A percentile compares a stretch with the other conserved stretches of the same genome.
Evolutionary conservation across 1,140 invertebrate species (phyloP).

Genomic region (Uloborus diversus): DNA sequence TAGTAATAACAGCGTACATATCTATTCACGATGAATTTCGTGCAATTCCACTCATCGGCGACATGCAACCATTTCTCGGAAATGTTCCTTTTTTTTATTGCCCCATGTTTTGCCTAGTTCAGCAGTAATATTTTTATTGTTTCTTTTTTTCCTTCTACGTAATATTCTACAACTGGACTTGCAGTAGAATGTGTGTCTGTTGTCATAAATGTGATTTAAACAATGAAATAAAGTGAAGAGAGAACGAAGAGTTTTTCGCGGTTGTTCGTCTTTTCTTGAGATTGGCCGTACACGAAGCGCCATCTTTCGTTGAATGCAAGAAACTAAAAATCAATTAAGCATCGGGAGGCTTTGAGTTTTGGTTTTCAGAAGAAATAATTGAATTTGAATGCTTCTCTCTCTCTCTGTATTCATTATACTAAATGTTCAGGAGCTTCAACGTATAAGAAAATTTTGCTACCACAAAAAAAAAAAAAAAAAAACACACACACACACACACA

Average conservation of each 20-base stretch:
- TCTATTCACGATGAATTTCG: slow-evolving; percentile 10
- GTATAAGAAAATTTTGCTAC: too few species aligned
- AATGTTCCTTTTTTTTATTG: neutral
- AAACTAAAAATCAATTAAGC: slow-evolving; percentile 5
- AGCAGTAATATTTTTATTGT: neutral
- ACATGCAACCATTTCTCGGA: slow-evolving; percentile 28
- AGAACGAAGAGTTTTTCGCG: neutral
- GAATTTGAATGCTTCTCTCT: neutral
- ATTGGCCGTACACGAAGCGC: slow-evolving; percentile 17
- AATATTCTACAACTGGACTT: neutral
- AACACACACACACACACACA: too few species aligned
- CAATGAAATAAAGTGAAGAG: neutral
- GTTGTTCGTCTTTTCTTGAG: neutral
- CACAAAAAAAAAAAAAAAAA: too few species aligned
- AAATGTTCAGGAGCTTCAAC: too few species aligned
- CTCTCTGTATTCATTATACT: too few species aligned
- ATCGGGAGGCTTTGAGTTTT: neutral
- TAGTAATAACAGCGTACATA: slow-evolving; percentile 15
- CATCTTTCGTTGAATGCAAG: slow-evolving; percentile 4
- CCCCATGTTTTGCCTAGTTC: neutral
- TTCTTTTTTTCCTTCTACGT: neutral
- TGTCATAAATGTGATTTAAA: neutral
- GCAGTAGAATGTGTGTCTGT: neutral
- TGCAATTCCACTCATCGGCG: neutral
- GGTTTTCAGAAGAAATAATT: neutral